Conservation (phyloP, 1,140 invertebrate species). For the Subanguina moxae region DNA sequence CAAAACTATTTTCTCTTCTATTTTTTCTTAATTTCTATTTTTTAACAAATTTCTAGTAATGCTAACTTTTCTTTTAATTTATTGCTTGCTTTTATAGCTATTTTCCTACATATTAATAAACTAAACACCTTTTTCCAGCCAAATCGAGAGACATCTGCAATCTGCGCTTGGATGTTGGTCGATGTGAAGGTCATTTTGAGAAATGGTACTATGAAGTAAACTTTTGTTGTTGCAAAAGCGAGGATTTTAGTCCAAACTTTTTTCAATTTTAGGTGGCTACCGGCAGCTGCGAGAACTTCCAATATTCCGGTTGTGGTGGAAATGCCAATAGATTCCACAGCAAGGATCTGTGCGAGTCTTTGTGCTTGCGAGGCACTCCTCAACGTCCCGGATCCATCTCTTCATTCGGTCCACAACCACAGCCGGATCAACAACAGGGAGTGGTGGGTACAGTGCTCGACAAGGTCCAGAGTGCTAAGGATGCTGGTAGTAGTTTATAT, state of each 20-base stretch:
- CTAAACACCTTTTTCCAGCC: conserved; percentile 35
- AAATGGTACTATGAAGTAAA: conserved; percentile 65
- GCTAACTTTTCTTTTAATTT: conserved; percentile 22
- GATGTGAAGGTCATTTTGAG: conserved; percentile 52
- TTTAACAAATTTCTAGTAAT: neutral
- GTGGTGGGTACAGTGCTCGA: conserved; percentile 9
- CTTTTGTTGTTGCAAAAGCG: too few species aligned
- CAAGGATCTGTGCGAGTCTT: conserved; percentile 72
- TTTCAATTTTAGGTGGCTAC: conserved; percentile 39
- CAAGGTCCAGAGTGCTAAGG: conserved; percentile 11
- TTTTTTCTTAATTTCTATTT: too few species aligned
- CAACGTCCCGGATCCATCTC: neutral
- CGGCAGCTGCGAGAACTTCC: conserved; percentile 55
- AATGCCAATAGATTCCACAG: conserved; percentile 79
- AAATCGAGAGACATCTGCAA: conserved; percentile 53
- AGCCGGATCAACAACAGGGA: conserved; percentile 1
- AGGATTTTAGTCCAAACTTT: too few species aligned
- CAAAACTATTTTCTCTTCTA: too few species aligned
- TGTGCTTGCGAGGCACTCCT: conserved; percentile 63
- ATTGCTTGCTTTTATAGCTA: too few species aligned
- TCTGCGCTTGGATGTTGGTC: conserved; percentile 50
- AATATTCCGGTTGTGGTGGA: conserved; percentile 74
- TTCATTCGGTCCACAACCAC: conserved; percentile 12
- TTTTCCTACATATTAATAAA: too few species aligned
- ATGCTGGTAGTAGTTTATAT: neutral